Evolutionary conservation across 2,113 vertebrate species (phyloP).

Genomic region (Carettochelys insculpta): DNA sequence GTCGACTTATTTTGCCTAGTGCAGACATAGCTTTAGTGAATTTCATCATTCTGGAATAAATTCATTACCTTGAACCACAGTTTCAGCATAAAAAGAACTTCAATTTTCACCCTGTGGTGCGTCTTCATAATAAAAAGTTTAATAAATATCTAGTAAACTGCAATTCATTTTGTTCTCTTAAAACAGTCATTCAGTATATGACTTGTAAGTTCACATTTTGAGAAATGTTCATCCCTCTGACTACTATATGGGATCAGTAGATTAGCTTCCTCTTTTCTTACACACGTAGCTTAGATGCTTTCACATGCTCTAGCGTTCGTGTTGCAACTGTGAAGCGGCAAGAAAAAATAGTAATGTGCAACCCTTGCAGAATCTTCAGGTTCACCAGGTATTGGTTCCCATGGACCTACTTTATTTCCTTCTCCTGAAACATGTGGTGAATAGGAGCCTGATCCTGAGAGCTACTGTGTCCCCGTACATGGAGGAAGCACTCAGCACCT

Average conservation of each 20-base stretch:
- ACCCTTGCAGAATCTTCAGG: background rate
- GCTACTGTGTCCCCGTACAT: background rate
- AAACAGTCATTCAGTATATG: constrained; percentile 50
- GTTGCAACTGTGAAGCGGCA: constrained; percentile 63
- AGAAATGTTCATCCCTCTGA: background rate
- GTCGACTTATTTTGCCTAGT: too few relatives aligned
- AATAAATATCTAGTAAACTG: constrained; percentile 53
- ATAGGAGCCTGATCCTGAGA: background rate
- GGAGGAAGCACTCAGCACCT: constrained; percentile 69
- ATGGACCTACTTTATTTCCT: constrained; percentile 9
- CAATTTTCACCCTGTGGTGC: constrained; percentile 66
- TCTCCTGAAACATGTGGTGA: background rate
- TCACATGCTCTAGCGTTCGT: constrained; percentile 23
- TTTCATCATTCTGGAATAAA: constrained; percentile 62
- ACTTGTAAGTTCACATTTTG: background rate
- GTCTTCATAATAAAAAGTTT: constrained; percentile 70
- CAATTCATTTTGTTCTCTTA: constrained; percentile 38
- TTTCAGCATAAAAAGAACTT: constrained; percentile 62
- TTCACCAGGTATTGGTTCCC: background rate
- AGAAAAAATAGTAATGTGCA: background rate
- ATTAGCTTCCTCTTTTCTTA: background rate
- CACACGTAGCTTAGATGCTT: background rate
- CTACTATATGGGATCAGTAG: background rate
- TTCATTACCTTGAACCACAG: constrained; percentile 49
- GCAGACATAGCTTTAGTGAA: too few relatives aligned